phyloP scores from a whole-genome alignment of 2,888 invertebrate species.

The Hyposoter didymator region DNA sequence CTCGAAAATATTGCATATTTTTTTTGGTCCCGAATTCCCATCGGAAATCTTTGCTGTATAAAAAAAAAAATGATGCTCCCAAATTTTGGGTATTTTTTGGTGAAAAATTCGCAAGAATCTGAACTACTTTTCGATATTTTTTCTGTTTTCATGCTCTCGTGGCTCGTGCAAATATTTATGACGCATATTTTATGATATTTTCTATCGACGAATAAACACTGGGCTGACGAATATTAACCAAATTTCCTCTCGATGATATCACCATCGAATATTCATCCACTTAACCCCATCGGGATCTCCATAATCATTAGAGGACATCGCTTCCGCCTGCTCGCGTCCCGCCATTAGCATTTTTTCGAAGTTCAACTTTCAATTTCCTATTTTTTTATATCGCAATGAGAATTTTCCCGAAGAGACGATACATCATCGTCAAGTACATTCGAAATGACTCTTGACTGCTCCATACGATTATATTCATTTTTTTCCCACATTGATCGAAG shows the following conservation, averaged over 20 bases:
- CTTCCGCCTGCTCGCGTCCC: background rate
- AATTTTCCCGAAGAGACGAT: background rate
- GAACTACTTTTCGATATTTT: no score
- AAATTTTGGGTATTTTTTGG: no score
- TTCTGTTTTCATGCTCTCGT: no score
- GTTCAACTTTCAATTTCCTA: background rate
- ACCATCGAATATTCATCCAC: background rate
- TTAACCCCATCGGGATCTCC: constrained; percentile 1
- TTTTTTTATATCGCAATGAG: no score
- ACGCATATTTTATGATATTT: no score
- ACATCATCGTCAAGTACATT: background rate
- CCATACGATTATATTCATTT: background rate
- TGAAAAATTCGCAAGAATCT: background rate
- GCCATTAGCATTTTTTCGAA: background rate
- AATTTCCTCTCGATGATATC: background rate
- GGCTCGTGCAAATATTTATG: no score
- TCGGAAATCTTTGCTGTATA: background rate
- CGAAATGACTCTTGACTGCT: background rate
- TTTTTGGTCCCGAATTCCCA: background rate
- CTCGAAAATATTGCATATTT: no score
- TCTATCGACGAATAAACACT: no score
- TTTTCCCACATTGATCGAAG: background rate
- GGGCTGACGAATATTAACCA: background rate
- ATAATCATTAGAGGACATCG: constrained; percentile 7
- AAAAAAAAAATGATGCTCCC: background rate